Percentiles rank a stretch among this genome's conserved stretches.
These are phyloP conservation scores for Drosophila prolongata DNA, from an alignment of 2,888 invertebrate genomes.

Conservation along the genomic window DNA sequence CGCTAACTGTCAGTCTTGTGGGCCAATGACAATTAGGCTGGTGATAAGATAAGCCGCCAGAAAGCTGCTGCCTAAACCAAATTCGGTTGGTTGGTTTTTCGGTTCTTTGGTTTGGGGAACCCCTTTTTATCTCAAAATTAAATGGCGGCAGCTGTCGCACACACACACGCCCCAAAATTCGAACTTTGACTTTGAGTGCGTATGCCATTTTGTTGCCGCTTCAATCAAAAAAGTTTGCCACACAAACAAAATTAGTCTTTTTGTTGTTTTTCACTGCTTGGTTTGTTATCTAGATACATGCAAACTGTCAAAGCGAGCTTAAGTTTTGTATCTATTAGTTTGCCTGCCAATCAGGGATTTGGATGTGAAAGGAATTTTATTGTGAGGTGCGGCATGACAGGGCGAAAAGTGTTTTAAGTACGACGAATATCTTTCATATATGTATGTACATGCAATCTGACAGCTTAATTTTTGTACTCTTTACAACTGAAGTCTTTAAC, in stretches of 20 bases:
- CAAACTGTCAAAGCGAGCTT: constrained; percentile 64
- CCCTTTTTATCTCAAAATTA: constrained; percentile 72
- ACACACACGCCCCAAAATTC: constrained; percentile 20
- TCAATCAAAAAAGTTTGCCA: constrained; percentile 73
- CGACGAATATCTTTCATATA: constrained; percentile 49
- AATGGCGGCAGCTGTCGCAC: constrained; percentile 75
- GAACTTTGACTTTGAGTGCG: constrained; percentile 56
- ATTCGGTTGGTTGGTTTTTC: constrained; percentile 48
- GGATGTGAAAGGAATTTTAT: constrained; percentile 44
- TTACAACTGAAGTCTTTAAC: constrained; percentile 24
- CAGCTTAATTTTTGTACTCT: constrained; percentile 54
- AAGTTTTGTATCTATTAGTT: constrained; percentile 59
- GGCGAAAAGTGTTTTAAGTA: constrained; percentile 40
- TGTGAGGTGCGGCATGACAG: constrained; percentile 61
- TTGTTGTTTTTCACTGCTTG: constrained; percentile 37
- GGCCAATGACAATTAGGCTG: constrained; percentile 73
- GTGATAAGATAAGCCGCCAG: constrained; percentile 73
- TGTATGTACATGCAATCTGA: constrained; percentile 35
- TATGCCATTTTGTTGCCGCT: constrained; percentile 46
- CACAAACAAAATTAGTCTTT: constrained; percentile 53
- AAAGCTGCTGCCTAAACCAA: constrained; percentile 77
- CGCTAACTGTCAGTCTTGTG: constrained; percentile 55
- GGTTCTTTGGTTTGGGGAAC: constrained; percentile 24
- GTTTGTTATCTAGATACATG: constrained; percentile 68
- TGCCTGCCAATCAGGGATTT: constrained; percentile 66